Conservation (phyloP, 2,797 vertebrate species). For the Hemitrygon akajei region DNA sequence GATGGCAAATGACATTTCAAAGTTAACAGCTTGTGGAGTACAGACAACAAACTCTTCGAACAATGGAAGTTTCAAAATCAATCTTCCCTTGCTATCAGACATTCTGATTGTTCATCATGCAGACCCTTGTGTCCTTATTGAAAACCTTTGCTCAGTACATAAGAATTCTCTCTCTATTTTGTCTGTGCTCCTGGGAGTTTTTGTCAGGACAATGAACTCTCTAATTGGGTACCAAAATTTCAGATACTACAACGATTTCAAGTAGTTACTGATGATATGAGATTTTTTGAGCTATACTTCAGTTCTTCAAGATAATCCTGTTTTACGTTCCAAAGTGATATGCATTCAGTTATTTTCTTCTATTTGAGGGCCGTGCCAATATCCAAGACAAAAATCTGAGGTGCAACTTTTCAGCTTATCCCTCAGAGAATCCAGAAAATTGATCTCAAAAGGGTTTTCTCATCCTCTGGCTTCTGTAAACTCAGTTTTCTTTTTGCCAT, state of each 20-base stretch:
- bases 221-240: neutral
- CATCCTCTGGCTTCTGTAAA: neutral
- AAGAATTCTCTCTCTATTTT: neutral
- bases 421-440: neutral
- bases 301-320: neutral
- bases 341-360: neutral
- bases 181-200: neutral
- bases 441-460: neutral
- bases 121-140: too few species aligned
- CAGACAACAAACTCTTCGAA: neutral
- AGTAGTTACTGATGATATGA: neutral
- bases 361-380: neutral
- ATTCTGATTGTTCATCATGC: neutral
- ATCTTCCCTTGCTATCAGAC: neutral
- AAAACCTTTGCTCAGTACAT: neutral
- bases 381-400: neutral
- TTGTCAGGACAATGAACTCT: neutral
- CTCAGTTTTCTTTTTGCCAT: neutral
- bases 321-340: neutral
- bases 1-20: neutral
- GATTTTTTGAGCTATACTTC: neutral
- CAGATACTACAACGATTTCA: neutral
- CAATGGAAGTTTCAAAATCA: constrained; percentile 16
- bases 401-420: neutral
- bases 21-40: neutral